phyloP scores from a whole-genome alignment of 2,888 invertebrate species.

The Hoplodrina ambigua region DNA sequence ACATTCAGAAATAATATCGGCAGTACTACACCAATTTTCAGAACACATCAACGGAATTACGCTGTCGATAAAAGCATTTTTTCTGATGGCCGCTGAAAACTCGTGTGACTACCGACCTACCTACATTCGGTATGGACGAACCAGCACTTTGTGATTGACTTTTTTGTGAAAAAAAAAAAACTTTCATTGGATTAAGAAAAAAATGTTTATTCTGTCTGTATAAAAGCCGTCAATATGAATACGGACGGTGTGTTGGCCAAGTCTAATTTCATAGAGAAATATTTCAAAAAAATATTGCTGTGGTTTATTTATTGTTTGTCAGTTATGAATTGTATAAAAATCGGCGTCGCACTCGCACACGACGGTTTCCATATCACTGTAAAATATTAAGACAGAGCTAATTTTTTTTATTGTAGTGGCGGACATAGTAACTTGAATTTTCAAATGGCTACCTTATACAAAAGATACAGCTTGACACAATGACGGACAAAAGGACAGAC shows the following conservation, averaged over 20 bases:
- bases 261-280: constrained; percentile 18
- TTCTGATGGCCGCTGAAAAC: constrained; percentile 36
- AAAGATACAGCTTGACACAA: no score
- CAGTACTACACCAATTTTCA: constrained; percentile 23
- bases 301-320: constrained; percentile 7
- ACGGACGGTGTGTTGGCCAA: constrained; percentile 15
- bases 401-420: no score
- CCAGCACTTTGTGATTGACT: constrained; percentile 46
- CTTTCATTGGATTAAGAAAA: constrained; percentile 57
- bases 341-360: no score
- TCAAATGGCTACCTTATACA: no score
- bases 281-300: constrained; percentile 8
- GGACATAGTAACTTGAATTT: no score
- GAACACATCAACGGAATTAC: constrained; percentile 51
- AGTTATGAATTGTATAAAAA: background rate
- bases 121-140: background rate
- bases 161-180: constrained; percentile 39
- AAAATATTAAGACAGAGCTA: no score
- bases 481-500: no score
- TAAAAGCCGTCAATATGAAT: constrained; percentile 30
- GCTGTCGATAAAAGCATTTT: constrained; percentile 50
- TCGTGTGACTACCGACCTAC: background rate
- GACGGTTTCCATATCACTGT: no score
- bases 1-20: constrained; percentile 24
- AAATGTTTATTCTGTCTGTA: constrained; percentile 45